A percentile compares a stretch with the other conserved stretches of the same genome.
phyloP scores from a whole-genome alignment of 2,113 vertebrate species.

The Salvator merianae region DNA sequence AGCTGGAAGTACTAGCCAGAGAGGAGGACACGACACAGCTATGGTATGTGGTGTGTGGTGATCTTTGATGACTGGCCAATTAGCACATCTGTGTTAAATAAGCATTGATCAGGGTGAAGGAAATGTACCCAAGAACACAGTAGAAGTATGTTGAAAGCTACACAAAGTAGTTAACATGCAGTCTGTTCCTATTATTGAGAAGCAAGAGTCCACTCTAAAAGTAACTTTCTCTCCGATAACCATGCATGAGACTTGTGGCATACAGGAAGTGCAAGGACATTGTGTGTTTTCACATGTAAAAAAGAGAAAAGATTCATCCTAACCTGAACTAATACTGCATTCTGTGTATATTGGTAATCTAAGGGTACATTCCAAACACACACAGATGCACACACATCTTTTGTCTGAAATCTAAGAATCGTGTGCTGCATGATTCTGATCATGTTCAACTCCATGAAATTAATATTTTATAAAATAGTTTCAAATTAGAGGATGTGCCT shows the following conservation, averaged over 20 bases:
- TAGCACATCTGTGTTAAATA: not conserved
- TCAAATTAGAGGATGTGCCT: not conserved
- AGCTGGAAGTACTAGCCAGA: slow-evolving; percentile 38
- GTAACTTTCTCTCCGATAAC: not conserved
- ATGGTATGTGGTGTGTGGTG: rapidly evolving
- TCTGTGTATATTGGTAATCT: not conserved
- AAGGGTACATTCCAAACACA: not conserved
- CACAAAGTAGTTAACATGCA: not conserved
- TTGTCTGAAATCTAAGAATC: not conserved
- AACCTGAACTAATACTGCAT: not conserved
- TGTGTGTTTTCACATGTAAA: too few relatives aligned
- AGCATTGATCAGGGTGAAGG: not conserved
- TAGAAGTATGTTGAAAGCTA: not conserved
- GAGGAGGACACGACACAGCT: rapidly evolving
- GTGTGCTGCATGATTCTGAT: not conserved
- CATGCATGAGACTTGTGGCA: not conserved
- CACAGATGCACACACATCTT: not conserved
- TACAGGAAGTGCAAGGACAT: too few relatives aligned
- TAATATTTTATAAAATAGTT: not conserved
- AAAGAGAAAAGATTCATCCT: not conserved
- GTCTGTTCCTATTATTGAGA: not conserved
- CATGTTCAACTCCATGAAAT: not conserved
- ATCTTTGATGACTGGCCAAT: rapidly evolving
- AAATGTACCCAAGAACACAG: not conserved
- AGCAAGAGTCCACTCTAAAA: not conserved